Conservation (phyloP, 2,888 invertebrate species). For the Aleiodes leptofemur region DNA sequence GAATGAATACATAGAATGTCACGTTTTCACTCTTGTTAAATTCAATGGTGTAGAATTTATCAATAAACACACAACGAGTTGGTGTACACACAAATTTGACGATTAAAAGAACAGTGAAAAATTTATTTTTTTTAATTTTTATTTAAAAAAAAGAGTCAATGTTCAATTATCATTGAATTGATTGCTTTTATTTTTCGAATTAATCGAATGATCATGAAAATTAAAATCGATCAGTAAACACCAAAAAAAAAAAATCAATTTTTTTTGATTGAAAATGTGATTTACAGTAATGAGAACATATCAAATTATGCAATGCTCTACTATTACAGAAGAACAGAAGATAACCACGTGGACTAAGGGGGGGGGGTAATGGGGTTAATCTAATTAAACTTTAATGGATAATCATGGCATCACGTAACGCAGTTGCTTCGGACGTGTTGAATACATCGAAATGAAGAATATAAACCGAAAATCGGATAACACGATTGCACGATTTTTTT, state of each 20-base stretch:
- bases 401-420: conserved; percentile 56
- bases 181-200: too few relatives aligned
- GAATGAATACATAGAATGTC: too few relatives aligned
- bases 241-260: neutral
- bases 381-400: conserved; percentile 63
- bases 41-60: conserved; percentile 8
- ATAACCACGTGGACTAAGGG: conserved; percentile 19
- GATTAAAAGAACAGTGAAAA: conserved; percentile 15
- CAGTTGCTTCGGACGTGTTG: conserved; percentile 44
- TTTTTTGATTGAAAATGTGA: neutral
- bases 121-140: too few relatives aligned
- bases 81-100: neutral
- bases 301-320: conserved; percentile 27
- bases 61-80: neutral
- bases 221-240: too few relatives aligned
- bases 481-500: neutral
- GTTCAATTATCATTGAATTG: too few relatives aligned
- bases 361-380: conserved; percentile 55
- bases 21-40: neutral
- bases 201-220: too few relatives aligned
- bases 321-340: conserved; percentile 18
- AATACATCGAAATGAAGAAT: neutral
- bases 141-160: too few relatives aligned
- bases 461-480: neutral
- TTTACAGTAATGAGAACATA: neutral